phyloP scores from a whole-genome alignment of 2,113 vertebrate genomes.

The Siphamia tubifer region DNA sequence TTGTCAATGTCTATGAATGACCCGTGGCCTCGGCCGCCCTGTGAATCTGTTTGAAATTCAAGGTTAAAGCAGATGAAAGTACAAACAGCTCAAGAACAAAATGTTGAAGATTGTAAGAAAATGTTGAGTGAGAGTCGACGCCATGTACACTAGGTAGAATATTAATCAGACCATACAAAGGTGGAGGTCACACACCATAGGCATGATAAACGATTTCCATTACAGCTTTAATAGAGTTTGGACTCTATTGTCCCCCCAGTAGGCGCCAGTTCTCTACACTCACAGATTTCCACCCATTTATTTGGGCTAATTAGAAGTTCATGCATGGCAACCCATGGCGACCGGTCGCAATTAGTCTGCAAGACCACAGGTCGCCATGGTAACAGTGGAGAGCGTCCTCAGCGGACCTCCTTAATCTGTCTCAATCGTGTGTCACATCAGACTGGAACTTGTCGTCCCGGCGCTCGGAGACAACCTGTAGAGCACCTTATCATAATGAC shows the following conservation, averaged over 20 bases:
- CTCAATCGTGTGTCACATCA: slow-evolving; percentile 67
- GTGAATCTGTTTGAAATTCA: slow-evolving; percentile 8
- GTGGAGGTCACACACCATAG: slow-evolving; percentile 71
- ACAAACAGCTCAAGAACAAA: slow-evolving; percentile 41
- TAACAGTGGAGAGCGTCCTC: slow-evolving; percentile 36
- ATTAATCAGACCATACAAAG: slow-evolving; percentile 61
- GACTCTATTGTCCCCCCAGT: slow-evolving; percentile 53
- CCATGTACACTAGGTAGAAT: slow-evolving; percentile 53
- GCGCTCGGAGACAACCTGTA: slow-evolving; percentile 33
- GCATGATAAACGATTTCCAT: slow-evolving; percentile 79
- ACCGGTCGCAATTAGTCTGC: slow-evolving; percentile 55
- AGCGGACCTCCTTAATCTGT: slow-evolving; percentile 54
- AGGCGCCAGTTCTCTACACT: slow-evolving; percentile 27
- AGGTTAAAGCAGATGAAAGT: slow-evolving; percentile 40
- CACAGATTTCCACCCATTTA: slow-evolving; percentile 60
- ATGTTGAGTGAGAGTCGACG: slow-evolving; percentile 18
- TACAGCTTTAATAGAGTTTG: slow-evolving; percentile 71
- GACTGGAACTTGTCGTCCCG: slow-evolving; percentile 28
- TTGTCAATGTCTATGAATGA: neutral
- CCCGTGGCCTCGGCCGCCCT: neutral
- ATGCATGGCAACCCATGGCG: slow-evolving; percentile 60
- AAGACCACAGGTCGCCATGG: slow-evolving; percentile 32
- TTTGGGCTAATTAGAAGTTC: slow-evolving; percentile 68
- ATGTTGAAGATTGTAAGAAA: slow-evolving; percentile 35
- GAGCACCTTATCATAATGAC: slow-evolving; percentile 37